Percentiles rank a stretch among this genome's conserved stretches.
Evolutionary conservation across 2,113 vertebrate genomes (phyloP).

Genomic region (Haemorhous mexicanus): DNA sequence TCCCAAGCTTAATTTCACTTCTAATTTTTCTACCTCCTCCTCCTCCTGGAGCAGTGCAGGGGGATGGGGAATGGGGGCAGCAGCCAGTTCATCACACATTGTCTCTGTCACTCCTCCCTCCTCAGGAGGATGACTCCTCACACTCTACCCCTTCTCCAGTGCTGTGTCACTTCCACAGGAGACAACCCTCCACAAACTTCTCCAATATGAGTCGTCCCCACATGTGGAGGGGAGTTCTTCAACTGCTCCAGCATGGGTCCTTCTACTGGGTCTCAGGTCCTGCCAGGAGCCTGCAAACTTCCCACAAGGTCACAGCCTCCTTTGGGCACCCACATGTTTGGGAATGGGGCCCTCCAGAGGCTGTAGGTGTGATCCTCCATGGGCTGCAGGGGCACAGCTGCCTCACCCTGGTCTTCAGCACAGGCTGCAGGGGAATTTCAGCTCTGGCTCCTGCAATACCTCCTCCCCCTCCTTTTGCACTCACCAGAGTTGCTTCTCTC

Average conservation of each 20-base stretch:
- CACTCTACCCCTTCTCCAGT: not conserved
- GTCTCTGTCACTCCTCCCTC: not conserved
- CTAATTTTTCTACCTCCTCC: not conserved
- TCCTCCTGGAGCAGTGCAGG: not conserved
- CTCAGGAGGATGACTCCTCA: not conserved
- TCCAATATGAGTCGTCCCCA: rapidly evolving
- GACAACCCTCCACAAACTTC: not conserved
- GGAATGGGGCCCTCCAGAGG: not conserved
- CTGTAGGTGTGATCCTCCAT: not conserved
- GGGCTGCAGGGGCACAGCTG: not conserved
- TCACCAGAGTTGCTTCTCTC: not conserved
- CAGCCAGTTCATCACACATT: not conserved
- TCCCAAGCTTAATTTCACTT: not conserved
- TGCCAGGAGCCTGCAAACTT: not conserved
- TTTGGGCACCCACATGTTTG: not conserved
- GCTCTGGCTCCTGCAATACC: not conserved
- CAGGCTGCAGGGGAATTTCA: not conserved
- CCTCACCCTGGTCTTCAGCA: not conserved
- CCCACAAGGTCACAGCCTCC: not conserved
- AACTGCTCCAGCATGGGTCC: not conserved
- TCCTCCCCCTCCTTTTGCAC: not conserved
- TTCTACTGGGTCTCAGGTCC: not conserved
- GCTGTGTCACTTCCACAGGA: not conserved
- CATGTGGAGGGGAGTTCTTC: too few relatives aligned
- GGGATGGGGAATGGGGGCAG: not conserved